Evolutionary conservation across 2,113 vertebrate species (phyloP).

Genomic region (Nematolebias whitei): DNA sequence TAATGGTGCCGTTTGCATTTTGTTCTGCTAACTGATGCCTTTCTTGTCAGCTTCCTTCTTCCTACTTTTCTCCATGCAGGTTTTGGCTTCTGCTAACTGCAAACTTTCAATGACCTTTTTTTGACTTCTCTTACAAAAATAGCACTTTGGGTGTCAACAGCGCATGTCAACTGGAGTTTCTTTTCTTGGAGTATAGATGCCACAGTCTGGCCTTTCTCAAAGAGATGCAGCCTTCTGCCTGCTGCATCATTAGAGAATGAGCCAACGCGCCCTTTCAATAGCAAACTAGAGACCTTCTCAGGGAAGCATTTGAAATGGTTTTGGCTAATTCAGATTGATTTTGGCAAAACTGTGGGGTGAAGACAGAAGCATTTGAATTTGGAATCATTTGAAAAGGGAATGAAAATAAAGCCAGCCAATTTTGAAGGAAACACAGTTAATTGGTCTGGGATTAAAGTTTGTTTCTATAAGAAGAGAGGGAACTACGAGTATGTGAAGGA

Average conservation of each 20-base stretch:
- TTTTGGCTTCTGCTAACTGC: conserved; percentile 2
- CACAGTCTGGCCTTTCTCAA: conserved; percentile 18
- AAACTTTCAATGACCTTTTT: conserved; percentile 15
- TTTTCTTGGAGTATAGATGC: conserved; percentile 5
- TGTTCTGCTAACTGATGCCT: conserved; percentile 15
- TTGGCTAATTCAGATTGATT: conserved; percentile 18
- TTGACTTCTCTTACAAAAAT: neutral
- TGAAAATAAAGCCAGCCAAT: neutral
- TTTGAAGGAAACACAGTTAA: neutral
- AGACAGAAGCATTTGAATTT: conserved; percentile 18
- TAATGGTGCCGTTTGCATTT: conserved; percentile 9
- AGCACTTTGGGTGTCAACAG: neutral
- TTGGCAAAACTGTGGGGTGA: conserved; percentile 38
- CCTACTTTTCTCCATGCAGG: conserved; percentile 14
- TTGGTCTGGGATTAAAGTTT: neutral
- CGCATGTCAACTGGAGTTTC: neutral
- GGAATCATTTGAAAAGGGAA: conserved; percentile 19
- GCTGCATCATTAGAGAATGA: conserved; percentile 6
- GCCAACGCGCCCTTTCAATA: conserved; percentile 4
- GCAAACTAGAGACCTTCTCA: conserved; percentile 16
- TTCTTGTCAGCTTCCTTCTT: conserved; percentile 19
- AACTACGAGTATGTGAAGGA: conserved; percentile 12
- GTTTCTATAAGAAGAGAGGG: neutral
- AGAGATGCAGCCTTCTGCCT: conserved; percentile 18
- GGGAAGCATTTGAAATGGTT: conserved; percentile 29